Percentiles rank a stretch among this genome's conserved stretches.
phyloP scores from a whole-genome alignment of 1,140 invertebrate species.

The Trichonephila clavata region DNA sequence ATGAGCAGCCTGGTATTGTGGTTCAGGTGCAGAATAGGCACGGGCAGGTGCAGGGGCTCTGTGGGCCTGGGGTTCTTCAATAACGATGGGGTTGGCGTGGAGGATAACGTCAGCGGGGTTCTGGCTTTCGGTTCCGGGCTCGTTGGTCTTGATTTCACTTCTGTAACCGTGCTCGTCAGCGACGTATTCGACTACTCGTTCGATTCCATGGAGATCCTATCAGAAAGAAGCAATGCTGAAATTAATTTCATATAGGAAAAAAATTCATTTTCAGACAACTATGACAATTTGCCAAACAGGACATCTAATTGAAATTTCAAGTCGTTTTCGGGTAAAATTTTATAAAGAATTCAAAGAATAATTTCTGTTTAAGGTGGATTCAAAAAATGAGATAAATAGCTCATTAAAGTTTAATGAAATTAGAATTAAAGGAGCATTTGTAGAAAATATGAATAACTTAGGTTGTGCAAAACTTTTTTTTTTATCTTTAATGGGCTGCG shows the following conservation, averaged over 20 bases:
- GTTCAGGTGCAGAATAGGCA: conserved; percentile 35
- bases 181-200: conserved; percentile 77
- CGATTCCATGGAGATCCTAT: conserved; percentile 73
- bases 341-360: too few species aligned
- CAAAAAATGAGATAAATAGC: too few species aligned
- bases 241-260: not conserved
- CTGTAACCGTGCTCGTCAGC: conserved; percentile 77
- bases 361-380: too few species aligned
- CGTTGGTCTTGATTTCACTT: conserved; percentile 76
- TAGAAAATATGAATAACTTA: too few species aligned
- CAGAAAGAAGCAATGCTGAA: too few species aligned
- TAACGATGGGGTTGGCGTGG: conserved; percentile 57
- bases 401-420: too few species aligned
- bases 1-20: conserved; percentile 8
- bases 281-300: too few species aligned
- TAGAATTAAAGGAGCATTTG: too few species aligned
- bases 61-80: conserved; percentile 56
- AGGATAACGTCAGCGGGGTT: conserved; percentile 66
- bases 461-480: too few species aligned
- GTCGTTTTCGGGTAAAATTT: not conserved
- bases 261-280: not conserved
- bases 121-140: conserved; percentile 77
- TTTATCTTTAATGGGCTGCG: too few species aligned
- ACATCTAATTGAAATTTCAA: too few species aligned
- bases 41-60: conserved; percentile 41